Evolutionary conservation across 2,888 invertebrate genomes (phyloP), one percentile per base, ranked within the genome.

Genomic region (Eretmocerus hayati): DNA sequence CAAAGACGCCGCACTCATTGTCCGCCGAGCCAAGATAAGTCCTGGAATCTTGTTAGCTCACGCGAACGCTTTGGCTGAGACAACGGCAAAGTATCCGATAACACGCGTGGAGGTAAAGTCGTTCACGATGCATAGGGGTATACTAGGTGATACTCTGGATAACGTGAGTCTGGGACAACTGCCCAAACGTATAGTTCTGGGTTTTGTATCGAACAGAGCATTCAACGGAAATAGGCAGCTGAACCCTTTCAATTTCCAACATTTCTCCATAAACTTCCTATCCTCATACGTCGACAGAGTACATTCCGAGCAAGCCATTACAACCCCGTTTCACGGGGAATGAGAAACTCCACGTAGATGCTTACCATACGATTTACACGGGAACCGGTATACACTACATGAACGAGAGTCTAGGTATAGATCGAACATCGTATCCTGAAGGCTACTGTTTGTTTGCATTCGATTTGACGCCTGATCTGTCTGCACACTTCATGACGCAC

Each of bases 121-220:
- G 2, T 41, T 58, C 9, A 56, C 61, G 6, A 55, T 62, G 19
- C 53, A 56, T 9, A 11, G 46, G 2, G 58, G 58, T 0, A 55
- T 58, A 15, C 57, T 57, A 20, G 55, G 55, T 6, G 58, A 62
- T 45, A n/a, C n/a, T n/a, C n/a, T n/a, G n/a, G n/a, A n/a, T n/a
- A n/a, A n/a, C n/a, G n/a, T n/a, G n/a, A n/a, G 63, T 49, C 32
- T 57, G 4, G 62, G 63, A 2, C 59, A 59, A 44, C 42, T 66
- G n/a, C 67, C 68, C 1, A 58, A 59, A 47, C n/a, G n/a, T n/a
- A n/a, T n/a, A n/a, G n/a, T n/a, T n/a, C n/a, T n/a, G n/a, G n/a
- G n/a, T n/a, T n/a, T n/a, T n/a, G n/a, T n/a, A n/a, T n/a, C n/a
- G n/a, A n/a, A n/a, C n/a, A n/a, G n/a, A n/a, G n/a, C n/a, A n/a